phyloP scores from a whole-genome alignment of 2,888 invertebrate species.

The Biston betularia region DNA sequence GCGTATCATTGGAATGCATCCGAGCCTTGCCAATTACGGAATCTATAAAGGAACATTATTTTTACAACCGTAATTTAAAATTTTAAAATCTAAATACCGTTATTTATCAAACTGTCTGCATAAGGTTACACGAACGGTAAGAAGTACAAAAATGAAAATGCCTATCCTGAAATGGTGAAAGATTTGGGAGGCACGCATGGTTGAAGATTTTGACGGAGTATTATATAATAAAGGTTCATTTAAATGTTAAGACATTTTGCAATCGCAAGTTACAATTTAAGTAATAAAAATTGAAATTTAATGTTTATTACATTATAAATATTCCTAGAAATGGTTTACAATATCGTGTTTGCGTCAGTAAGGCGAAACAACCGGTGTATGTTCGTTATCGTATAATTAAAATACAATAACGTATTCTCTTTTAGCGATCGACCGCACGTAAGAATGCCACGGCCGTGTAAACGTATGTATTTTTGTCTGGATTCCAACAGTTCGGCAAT shows the following conservation, averaged over 20 bases:
- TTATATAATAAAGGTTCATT: too few relatives aligned
- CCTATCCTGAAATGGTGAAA: too few relatives aligned
- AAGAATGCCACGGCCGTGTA: constrained; percentile 73
- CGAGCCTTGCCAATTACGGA: constrained; percentile 5
- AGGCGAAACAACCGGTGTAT: constrained; percentile 26
- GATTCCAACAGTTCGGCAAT: constrained; percentile 71
- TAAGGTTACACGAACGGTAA: too few relatives aligned
- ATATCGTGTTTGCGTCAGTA: constrained; percentile 22
- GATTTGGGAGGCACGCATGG: too few relatives aligned
- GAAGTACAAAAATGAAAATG: too few relatives aligned
- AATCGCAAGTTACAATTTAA: too few relatives aligned
- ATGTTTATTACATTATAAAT: constrained; percentile 6
- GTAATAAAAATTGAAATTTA: too few relatives aligned
- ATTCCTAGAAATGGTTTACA: constrained; percentile 17
- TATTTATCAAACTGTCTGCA: too few relatives aligned
- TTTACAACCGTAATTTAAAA: not conserved
- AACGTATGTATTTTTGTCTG: constrained; percentile 73
- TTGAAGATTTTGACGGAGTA: too few relatives aligned
- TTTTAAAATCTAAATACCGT: too few relatives aligned
- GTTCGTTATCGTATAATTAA: constrained; percentile 50
- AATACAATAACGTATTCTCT: constrained; percentile 58
- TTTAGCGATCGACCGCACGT: constrained; percentile 52
- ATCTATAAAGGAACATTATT: not conserved
- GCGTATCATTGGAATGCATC: constrained; percentile 16
- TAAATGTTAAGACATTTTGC: too few relatives aligned